Evolutionary conservation across 2,888 invertebrate species (phyloP), one percentile per base, ranked within the genome.

Genomic region (Calliopum simillimum): DNA sequence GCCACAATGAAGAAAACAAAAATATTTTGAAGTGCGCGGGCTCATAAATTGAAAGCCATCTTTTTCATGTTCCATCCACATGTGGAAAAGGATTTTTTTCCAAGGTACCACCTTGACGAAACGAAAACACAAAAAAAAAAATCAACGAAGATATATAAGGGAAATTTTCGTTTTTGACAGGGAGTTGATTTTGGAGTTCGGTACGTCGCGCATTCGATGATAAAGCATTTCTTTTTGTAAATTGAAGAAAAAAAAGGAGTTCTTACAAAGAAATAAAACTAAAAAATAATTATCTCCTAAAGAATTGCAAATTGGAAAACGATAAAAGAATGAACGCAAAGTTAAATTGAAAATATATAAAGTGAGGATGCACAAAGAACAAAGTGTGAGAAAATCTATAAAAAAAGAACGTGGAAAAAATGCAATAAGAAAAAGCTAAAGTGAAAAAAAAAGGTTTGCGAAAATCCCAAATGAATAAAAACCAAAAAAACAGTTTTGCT

Each of bases 271-370:
- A 21, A 62, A 59, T 12, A 41, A 33, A 16, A 62, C 55, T 11
- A 13, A 43, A 64, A 62, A 41, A 70, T 67, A 51, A 14, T n/a
- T n/a, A n/a, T n/a, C 41, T 51, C 23, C 46, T 11, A 43, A 51
- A 43, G 46, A 61, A 33, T 46, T 21, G 58, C n/a, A n/a, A n/a
- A n/a, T n/a, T n/a, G 61, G 19, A 44, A 4, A 4, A 16, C 25
- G 13, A 43, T 16, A 70, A 70, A 59, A 46, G 59, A 61, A 65
- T 23, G 47, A 64, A 68, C 68, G 33, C 64, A 59, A 49, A 68
- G 65, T 68, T 67, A 56, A 47, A 64, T 46, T 51, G 25, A 46
- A 6, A 62, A 8, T n/a, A 8, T 33, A n/a, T n/a, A n/a, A 33
- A 33, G 33, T 33, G 8, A 33, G 8, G 8, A 33, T 33, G 33